Percentiles rank a stretch among this genome's conserved stretches.
phyloP scores from a whole-genome alignment of 2,113 vertebrate species.

The Oenanthe melanoleuca region DNA sequence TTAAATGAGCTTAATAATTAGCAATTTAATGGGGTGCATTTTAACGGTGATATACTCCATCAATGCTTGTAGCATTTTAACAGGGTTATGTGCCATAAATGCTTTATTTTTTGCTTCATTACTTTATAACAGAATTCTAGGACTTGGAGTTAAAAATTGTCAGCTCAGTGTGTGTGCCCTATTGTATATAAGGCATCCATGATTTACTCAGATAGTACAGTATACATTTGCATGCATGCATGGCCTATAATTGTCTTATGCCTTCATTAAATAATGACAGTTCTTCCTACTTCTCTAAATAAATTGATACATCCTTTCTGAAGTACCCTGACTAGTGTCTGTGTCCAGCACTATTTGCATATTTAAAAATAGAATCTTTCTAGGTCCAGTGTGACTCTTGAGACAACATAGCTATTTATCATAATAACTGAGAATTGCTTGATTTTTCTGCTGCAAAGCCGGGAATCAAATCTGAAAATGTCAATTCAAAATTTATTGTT shows the following conservation, averaged over 20 bases:
- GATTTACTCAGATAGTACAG: neutral
- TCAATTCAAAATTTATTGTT: neutral
- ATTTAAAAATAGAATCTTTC: neutral
- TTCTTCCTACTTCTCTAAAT: neutral
- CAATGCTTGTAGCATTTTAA: neutral
- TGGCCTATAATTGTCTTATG: neutral
- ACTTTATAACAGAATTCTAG: neutral
- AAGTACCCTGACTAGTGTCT: neutral
- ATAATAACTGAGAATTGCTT: neutral
- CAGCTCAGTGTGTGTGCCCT: neutral
- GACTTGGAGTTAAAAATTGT: neutral
- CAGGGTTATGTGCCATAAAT: neutral
- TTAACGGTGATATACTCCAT: neutral
- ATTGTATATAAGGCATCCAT: neutral
- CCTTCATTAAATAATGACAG: neutral
- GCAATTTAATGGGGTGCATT: neutral
- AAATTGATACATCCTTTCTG: neutral
- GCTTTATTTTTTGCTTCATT: neutral
- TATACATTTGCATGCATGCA: neutral
- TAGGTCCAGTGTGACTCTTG: neutral
- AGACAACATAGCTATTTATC: neutral
- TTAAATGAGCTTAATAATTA: constrained; percentile 13
- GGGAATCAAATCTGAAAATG: neutral
- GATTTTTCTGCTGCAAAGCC: neutral
- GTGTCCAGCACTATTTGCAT: neutral